phyloP scores from a whole-genome alignment of 2,888 invertebrate genomes.

The Synergus umbraculus region DNA sequence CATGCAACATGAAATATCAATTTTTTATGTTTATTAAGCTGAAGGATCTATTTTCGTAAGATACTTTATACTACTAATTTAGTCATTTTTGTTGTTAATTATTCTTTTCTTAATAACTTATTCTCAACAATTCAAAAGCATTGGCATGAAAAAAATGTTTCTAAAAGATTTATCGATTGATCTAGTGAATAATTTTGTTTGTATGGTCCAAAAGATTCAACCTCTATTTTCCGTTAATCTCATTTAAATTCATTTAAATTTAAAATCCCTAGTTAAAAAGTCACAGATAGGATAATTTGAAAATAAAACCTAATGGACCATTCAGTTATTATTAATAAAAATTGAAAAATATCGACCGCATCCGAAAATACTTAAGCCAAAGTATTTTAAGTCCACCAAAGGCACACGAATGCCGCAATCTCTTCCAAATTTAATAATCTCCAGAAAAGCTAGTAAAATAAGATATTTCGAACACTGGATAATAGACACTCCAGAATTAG shows the following conservation, averaged over 20 bases:
- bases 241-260: slow-evolving; percentile 11
- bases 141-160: neutral
- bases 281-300: neutral
- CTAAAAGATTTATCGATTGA: neutral
- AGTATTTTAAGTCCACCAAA: neutral
- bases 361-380: neutral
- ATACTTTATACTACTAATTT: neutral
- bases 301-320: neutral
- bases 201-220: slow-evolving; percentile 55
- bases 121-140: neutral
- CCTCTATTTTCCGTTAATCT: no score
- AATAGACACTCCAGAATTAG: slow-evolving; percentile 1
- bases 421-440: slow-evolving; percentile 11
- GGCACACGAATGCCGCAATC: neutral
- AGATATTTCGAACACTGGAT: slow-evolving; percentile 2
- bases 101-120: neutral
- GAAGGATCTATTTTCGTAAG: neutral
- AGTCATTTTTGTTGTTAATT: neutral
- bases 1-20: neutral
- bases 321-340: neutral
- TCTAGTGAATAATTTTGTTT: slow-evolving; percentile 49
- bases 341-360: neutral
- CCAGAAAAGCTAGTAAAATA: slow-evolving; percentile 20
- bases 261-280: slow-evolving; percentile 5
- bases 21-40: neutral